Percentiles rank a stretch among this genome's conserved stretches.
These are phyloP conservation scores for Carpatolechia fugitivella DNA, from an alignment of 2,888 invertebrate genomes.

Conservation along the genomic window DNA sequence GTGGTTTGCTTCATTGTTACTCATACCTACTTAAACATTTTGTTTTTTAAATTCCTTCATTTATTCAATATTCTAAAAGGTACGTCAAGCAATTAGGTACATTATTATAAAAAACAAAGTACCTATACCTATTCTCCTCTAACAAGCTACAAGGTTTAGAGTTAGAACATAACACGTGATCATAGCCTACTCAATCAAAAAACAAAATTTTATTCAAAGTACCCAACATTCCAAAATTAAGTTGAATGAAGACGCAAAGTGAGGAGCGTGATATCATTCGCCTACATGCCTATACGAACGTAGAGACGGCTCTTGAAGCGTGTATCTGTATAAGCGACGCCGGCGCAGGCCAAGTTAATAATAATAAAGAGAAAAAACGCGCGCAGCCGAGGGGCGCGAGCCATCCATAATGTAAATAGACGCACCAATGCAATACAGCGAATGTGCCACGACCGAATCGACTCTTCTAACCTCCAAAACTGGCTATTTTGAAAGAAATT, in stretches of 20 bases:
- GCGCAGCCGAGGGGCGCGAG: constrained; percentile 65
- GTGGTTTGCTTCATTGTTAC: too few species aligned
- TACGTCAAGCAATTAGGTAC: too few species aligned
- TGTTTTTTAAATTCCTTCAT: too few species aligned
- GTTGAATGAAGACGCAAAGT: background rate
- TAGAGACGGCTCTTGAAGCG: constrained; percentile 10
- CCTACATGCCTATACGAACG: background rate
- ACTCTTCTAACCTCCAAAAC: constrained; percentile 14
- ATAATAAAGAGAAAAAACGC: constrained; percentile 75
- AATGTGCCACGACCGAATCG: constrained; percentile 35
- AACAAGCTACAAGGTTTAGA: too few species aligned
- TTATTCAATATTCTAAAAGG: too few species aligned
- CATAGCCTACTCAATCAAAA: background rate
- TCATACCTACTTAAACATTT: too few species aligned
- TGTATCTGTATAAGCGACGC: constrained; percentile 24
- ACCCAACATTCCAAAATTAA: background rate
- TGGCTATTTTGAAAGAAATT: constrained; percentile 16
- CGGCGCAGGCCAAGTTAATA: constrained; percentile 60
- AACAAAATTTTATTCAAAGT: too few species aligned
- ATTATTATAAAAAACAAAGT: too few species aligned
- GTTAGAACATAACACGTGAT: too few species aligned
- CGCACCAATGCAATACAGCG: constrained; percentile 39
- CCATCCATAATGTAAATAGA: constrained; percentile 58
- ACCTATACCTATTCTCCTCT: too few species aligned
- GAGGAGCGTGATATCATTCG: background rate